Conservation (phyloP, 2,113 vertebrate species). For the Climacteris rufus region DNA sequence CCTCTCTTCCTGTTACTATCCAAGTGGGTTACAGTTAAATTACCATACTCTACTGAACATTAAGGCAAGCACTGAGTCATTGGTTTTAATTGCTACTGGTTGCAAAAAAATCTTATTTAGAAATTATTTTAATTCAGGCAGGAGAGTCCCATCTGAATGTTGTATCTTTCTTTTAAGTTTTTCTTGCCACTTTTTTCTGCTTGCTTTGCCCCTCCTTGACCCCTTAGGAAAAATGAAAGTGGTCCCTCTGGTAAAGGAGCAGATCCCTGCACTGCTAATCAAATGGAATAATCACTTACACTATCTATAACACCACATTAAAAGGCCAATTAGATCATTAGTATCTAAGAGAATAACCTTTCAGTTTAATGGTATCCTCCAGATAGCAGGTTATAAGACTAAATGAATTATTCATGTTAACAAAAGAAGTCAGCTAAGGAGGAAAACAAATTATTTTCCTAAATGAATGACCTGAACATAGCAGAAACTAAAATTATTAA, state of each 20-base stretch:
- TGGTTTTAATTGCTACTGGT: not conserved
- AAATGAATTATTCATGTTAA: not conserved
- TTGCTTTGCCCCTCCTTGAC: not conserved
- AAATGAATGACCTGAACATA: not conserved
- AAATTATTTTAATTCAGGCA: not conserved
- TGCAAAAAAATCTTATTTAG: not conserved
- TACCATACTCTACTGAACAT: not conserved
- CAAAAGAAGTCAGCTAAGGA: not conserved
- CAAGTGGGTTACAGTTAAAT: not conserved
- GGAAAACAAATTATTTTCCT: not conserved
- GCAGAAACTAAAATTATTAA: not conserved
- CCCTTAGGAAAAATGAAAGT: not conserved
- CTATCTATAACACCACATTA: not conserved
- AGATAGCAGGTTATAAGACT: not conserved
- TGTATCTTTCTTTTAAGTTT: not conserved
- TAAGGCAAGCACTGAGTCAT: slow-evolving; percentile 3
- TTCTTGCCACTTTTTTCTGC: not conserved
- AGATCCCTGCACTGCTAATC: not conserved
- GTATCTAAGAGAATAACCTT: not conserved
- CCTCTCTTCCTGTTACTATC: not conserved
- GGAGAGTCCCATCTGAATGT: not conserved
- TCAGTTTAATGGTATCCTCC: not conserved
- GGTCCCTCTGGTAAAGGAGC: not conserved
- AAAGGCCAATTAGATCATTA: not conserved
- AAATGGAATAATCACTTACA: not conserved